Conservation (phyloP, 2,113 vertebrate genomes). For the Pyxicephalus adspersus region DNA sequence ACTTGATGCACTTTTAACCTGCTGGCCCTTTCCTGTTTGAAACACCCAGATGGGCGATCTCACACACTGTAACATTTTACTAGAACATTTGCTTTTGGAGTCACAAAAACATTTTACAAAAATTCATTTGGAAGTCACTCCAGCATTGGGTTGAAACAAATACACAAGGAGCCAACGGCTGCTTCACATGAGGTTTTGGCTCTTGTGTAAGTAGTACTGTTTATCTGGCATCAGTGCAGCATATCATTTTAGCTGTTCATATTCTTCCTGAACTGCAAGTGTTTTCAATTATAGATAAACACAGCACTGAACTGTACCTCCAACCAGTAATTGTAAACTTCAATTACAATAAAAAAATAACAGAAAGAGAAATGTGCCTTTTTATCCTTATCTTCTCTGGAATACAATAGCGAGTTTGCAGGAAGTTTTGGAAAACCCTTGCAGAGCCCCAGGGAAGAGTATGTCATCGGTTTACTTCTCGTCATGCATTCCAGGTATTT, state of each 20-base stretch:
- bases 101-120: background rate
- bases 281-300: conserved; percentile 27
- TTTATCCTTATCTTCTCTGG: background rate
- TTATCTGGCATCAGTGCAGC: conserved; percentile 27
- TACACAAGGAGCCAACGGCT: background rate
- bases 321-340: conserved; percentile 13
- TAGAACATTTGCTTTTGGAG: too few relatives aligned
- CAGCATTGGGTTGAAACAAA: conserved; percentile 5
- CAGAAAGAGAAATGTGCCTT: background rate
- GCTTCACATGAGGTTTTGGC: background rate
- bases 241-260: conserved; percentile 20
- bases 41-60: too few relatives aligned
- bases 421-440: background rate
- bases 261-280: conserved; percentile 20
- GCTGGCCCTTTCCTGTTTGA: too few relatives aligned
- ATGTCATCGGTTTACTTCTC: conserved; percentile 9
- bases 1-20: too few relatives aligned
- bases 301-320: background rate
- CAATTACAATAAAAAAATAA: background rate
- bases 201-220: background rate
- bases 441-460: background rate
- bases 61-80: too few relatives aligned
- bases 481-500: conserved; percentile 8
- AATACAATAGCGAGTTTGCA: background rate
- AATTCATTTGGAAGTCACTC: background rate